phyloP scores from a whole-genome alignment of 2,113 vertebrate species.

The Eolophus roseicapilla region DNA sequence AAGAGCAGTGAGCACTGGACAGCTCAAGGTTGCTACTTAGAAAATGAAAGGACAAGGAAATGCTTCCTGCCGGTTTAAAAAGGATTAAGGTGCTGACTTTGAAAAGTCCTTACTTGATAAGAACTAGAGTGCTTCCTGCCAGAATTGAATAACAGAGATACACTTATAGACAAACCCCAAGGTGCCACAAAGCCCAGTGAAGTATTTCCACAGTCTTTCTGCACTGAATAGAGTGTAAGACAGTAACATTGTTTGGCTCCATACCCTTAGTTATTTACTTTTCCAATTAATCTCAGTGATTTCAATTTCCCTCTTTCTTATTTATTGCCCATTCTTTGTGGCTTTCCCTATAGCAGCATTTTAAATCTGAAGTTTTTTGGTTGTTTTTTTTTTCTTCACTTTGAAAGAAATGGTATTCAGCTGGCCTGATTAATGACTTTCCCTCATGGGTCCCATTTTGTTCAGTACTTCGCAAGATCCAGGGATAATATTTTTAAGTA shows the following conservation, averaged over 20 bases:
- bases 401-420: not conserved
- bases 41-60: slow-evolving; percentile 13
- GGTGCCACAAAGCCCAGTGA: not conserved
- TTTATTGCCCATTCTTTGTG: not conserved
- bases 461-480: not conserved
- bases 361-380: not conserved
- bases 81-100: slow-evolving; percentile 17
- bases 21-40: not conserved
- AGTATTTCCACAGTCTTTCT: not conserved
- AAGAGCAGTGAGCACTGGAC: not conserved
- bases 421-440: not conserved
- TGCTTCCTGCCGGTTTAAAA: slow-evolving; percentile 1
- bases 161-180: not conserved
- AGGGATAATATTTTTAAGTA: not conserved
- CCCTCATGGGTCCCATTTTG: not conserved
- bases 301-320: not conserved
- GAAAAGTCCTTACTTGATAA: not conserved
- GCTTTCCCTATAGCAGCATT: not conserved
- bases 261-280: not conserved
- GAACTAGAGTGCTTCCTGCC: not conserved
- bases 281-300: not conserved
- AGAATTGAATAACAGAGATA: not conserved
- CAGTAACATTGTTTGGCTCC: not conserved
- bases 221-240: not conserved
- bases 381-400: not conserved